These are phyloP conservation scores for Drosophila putrida DNA, from an alignment of 2,888 invertebrate species.

Conservation along the genomic window DNA sequence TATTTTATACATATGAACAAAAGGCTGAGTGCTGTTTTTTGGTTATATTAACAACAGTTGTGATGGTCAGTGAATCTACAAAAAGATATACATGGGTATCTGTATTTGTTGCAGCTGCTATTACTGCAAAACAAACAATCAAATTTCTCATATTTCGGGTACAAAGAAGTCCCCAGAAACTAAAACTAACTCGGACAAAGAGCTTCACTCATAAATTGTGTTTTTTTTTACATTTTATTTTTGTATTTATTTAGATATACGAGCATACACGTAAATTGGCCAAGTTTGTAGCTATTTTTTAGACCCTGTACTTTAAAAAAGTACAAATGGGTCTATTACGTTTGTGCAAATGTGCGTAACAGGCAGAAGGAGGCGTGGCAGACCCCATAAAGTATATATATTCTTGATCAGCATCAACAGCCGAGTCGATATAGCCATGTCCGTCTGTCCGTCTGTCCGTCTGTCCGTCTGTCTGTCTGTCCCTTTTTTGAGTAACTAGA, in stretches of 20 bases:
- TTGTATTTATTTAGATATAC: constrained; percentile 65
- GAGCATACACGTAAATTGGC: constrained; percentile 52
- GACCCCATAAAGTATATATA: no score
- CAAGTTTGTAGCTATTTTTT: constrained; percentile 53
- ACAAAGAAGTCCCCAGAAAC: constrained; percentile 18
- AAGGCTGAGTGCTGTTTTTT: constrained; percentile 48
- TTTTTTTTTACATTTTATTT: constrained; percentile 28
- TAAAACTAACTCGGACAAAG: constrained; percentile 29
- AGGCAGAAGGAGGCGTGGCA: no score
- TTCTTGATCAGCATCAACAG: no score
- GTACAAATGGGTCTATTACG: no score
- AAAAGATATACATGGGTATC: neutral
- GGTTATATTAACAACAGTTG: constrained; percentile 73
- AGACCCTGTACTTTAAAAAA: no score
- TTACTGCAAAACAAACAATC: constrained; percentile 32
- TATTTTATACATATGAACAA: constrained; percentile 10
- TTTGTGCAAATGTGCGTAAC: no score
- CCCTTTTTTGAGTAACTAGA: no score
- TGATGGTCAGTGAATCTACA: constrained; percentile 46
- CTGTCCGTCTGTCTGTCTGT: no score
- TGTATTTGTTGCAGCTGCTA: constrained; percentile 28
- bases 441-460: no score
- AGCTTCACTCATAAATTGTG: constrained; percentile 37
- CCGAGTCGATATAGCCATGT: no score
- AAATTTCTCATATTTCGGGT: constrained; percentile 11